Evolutionary conservation across 1,140 invertebrate species (phyloP), one percentile per base, ranked within the genome.

Genomic region (Drosophila parvula): DNA sequence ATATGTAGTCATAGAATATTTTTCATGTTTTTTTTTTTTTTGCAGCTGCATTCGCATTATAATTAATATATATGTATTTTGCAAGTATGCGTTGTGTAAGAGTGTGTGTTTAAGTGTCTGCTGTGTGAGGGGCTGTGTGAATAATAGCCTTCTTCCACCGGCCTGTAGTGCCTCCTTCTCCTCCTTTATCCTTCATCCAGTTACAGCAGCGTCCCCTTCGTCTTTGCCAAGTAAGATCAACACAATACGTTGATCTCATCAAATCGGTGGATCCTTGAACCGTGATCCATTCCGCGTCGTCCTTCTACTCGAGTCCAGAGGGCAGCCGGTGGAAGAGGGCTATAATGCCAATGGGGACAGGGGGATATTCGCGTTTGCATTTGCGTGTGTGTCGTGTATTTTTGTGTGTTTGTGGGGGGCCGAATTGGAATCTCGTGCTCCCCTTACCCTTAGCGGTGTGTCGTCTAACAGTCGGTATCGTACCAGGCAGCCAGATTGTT

Each of bases 401-500:
- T 16, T 30, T 61, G 14, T 73, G 30, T 44, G 12, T 41, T 11
- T 36, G 34, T 57, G 40, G 32, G 43, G 40, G 34, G 61, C 58
- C 58, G 40, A 68, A 28, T 65, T 65, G 61, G 61, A 67, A 36
- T 36, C 62, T 63, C 64, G 41, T 38, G 8, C 51, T 55, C 45
- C 38, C 38, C 45, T 59, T 53, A 48, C 36, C 59, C 57, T 64
- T 69, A 38, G 32, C 51, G 16, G 16, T 16, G 16, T 16, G 30
- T 82, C 51, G 32, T 88, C 51, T 96, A 99, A 84, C 98, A 95
- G 93, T 98, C 98, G 74, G 98, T 98, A 93, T 99, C 98, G 93
- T 98, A 98, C 98, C 98, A 98, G 81, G 97, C 97, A 75, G 97
- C 96, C 58, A 97, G 95, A 90, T 98, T 97, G 91, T 96, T 96